A percentile compares a stretch with the other conserved stretches of the same genome.
These are phyloP conservation scores for Ephydatia muelleri DNA, from an alignment of 37 sponge, comb jelly and placozoan genomes.

Conservation along the genomic window DNA sequence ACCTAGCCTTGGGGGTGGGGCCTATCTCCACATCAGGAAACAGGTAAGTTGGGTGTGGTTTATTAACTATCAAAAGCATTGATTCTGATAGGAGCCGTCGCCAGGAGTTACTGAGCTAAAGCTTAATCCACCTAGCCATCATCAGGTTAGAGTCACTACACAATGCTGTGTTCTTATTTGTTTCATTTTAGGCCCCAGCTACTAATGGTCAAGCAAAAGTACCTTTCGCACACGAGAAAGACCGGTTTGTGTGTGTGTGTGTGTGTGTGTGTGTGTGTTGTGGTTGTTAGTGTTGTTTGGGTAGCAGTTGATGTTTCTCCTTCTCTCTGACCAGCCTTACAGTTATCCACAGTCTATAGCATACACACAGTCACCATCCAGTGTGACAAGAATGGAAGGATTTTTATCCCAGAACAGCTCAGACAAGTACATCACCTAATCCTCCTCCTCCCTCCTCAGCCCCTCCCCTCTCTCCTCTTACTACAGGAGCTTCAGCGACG, in stretches of 20 bases:
- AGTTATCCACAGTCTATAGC: background rate
- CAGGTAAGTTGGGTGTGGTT: background rate
- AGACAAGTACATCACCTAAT: background rate
- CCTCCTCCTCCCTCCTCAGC: background rate
- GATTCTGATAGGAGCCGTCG: background rate
- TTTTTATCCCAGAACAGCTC: background rate
- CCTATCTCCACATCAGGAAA: background rate
- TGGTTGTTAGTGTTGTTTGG: background rate
- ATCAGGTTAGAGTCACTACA: background rate
- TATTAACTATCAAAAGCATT: background rate
- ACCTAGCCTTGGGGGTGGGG: background rate
- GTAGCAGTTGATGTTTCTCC: background rate
- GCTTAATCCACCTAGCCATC: background rate
- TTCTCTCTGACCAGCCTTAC: background rate
- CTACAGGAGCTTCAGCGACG: slow-evolving; percentile 22
- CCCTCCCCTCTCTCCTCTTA: background rate
- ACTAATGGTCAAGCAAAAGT: background rate
- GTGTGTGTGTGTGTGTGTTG: background rate
- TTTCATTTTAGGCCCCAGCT: background rate
- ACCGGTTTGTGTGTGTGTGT: background rate
- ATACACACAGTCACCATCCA: background rate
- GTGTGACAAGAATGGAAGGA: background rate
- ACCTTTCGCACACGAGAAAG: background rate
- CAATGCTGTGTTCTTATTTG: background rate
- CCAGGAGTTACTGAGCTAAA: background rate